These are phyloP conservation scores for Axis porcinus DNA, from an alignment of 2,113 vertebrate genomes.

Conservation along the genomic window DNA sequence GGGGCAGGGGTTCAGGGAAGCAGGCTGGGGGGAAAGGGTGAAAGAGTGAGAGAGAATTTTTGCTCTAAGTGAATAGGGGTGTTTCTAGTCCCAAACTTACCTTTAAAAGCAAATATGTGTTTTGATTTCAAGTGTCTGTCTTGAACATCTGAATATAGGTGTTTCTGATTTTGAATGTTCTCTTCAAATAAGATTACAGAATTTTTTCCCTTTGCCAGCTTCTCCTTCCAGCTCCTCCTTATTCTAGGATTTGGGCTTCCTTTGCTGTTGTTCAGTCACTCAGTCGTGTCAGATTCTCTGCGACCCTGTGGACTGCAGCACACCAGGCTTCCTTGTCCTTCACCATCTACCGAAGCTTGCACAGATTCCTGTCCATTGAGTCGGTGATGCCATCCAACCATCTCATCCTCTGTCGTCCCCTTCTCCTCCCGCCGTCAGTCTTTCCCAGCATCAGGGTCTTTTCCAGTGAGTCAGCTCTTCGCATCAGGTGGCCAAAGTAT, in stretches of 20 bases:
- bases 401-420: background rate
- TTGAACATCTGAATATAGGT: background rate
- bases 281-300: background rate
- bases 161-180: background rate
- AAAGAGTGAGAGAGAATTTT: background rate
- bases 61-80: background rate
- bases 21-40: background rate
- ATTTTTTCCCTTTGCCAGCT: background rate
- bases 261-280: background rate
- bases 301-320: accelerated
- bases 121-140: background rate
- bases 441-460: background rate
- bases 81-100: background rate
- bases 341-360: background rate
- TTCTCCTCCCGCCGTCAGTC: background rate
- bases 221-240: background rate
- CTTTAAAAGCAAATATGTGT: background rate
- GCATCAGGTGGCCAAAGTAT: background rate
- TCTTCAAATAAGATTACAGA: background rate
- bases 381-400: accelerated
- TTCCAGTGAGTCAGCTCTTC: accelerated
- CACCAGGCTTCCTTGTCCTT: background rate
- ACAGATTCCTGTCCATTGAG: accelerated
- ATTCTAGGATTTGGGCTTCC: background rate
- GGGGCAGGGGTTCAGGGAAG: background rate